A percentile compares a stretch with the other conserved stretches of the same genome.
Evolutionary conservation across 2,113 vertebrate species (phyloP).

Genomic region (Pluvianellus socialis): DNA sequence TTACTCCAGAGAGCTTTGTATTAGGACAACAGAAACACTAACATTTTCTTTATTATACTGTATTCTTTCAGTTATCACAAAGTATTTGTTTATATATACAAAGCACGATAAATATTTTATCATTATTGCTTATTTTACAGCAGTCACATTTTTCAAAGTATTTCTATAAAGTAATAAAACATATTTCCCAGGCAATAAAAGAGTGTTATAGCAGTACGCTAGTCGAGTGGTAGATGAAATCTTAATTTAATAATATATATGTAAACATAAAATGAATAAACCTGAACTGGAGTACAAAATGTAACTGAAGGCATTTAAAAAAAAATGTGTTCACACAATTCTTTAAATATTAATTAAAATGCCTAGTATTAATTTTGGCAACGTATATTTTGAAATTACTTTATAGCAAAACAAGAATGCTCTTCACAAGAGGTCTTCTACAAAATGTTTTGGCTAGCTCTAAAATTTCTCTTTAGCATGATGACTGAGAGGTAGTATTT

Average conservation of each 20-base stretch:
- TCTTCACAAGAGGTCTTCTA: background rate
- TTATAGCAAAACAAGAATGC: background rate
- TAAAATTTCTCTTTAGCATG: background rate
- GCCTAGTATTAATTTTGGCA: background rate
- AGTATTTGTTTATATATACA: background rate
- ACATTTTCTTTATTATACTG: background rate
- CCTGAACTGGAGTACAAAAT: background rate
- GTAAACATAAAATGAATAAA: background rate
- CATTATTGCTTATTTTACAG: background rate
- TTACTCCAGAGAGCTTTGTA: background rate
- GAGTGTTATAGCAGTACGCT: background rate
- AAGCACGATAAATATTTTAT: background rate
- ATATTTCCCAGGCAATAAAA: background rate
- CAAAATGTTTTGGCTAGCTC: background rate
- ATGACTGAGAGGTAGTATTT: background rate
- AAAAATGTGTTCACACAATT: background rate
- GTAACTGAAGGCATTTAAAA: background rate
- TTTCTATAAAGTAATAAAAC: background rate
- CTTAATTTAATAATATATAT: background rate
- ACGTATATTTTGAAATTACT: background rate
- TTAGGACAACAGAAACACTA: background rate
- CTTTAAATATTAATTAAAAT: background rate
- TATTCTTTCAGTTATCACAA: background rate
- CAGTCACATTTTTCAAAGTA: background rate
- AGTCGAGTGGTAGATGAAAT: background rate